Conservation (phyloP, 2,113 vertebrate species). For the Galemys pyrenaicus region DNA sequence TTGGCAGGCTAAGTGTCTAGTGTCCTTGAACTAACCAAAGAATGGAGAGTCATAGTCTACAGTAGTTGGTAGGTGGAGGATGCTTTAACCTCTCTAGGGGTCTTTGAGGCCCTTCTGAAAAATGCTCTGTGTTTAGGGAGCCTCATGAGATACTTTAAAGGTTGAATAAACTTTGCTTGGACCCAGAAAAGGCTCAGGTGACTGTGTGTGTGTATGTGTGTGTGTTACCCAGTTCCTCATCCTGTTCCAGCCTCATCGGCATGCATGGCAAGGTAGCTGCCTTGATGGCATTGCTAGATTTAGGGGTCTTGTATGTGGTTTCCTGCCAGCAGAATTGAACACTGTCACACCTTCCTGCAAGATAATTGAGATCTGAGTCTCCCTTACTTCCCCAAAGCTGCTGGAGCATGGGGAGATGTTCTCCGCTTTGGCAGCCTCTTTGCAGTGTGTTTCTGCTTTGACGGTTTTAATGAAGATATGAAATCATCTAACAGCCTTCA, state of each 20-base stretch:
- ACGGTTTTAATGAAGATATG: constrained; percentile 75
- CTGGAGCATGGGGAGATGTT: neutral
- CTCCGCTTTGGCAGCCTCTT: constrained; percentile 46
- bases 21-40: neutral
- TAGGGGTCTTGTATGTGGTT: neutral
- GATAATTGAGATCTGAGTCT: neutral
- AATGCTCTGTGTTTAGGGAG: neutral
- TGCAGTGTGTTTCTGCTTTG: constrained; percentile 67
- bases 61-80: neutral
- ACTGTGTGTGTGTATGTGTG: neutral
- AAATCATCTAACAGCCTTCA: constrained; percentile 68
- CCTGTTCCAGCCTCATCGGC: neutral
- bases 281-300: neutral
- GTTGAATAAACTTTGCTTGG: neutral
- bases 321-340: neutral
- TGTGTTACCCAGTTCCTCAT: neutral
- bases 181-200: neutral
- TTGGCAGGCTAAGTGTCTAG: neutral
- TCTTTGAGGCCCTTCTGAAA: neutral
- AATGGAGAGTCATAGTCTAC: rapidly evolving
- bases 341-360: neutral
- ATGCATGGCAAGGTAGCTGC: too few relatives aligned
- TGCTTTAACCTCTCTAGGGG: too few relatives aligned
- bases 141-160: neutral
- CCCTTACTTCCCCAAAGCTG: neutral